These are phyloP conservation scores for Fundulus diaphanus DNA, from an alignment of 2,797 vertebrate genomes.

Conservation along the genomic window DNA sequence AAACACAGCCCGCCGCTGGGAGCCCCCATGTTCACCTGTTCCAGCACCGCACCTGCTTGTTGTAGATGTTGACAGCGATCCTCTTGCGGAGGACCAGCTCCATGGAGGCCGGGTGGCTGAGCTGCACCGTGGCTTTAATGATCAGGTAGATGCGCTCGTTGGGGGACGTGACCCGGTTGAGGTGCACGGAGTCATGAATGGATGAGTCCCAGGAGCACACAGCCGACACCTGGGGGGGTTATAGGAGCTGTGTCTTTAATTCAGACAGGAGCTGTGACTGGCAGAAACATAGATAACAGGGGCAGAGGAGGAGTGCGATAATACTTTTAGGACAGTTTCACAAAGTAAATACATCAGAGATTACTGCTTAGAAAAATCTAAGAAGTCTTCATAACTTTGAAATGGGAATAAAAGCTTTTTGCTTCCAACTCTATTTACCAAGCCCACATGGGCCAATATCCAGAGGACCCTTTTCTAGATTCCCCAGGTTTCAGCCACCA, in stretches of 20 bases:
- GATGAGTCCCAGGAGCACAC: conserved; percentile 97
- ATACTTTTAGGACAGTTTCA: neutral
- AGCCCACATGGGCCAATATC: neutral
- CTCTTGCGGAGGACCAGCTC: conserved; percentile 96
- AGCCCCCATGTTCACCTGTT: neutral
- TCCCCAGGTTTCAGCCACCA: conserved; percentile 36
- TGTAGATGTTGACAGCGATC: conserved; percentile 96
- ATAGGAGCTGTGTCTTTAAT: conserved; percentile 15
- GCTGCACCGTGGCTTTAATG: conserved; percentile 93
- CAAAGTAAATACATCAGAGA: neutral
- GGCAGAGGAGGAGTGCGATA: neutral
- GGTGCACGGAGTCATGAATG: conserved; percentile 93
- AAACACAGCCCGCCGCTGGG: neutral
- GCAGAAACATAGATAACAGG: neutral
- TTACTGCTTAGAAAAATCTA: neutral
- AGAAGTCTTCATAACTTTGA: neutral
- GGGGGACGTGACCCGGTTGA: conserved; percentile 93
- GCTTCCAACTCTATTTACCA: neutral
- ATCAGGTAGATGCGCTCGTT: conserved; percentile 96
- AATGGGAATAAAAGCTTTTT: neutral
- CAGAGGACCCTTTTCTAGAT: neutral
- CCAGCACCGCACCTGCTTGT: conserved; percentile 89
- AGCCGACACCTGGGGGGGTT: conserved; percentile 85
- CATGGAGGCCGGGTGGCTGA: conserved; percentile 96
- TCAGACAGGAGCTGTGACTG: neutral